Base-by-base conservation (phyloP, 2,113 vertebrate genomes). In the Xyliphius kryptos region DNA sequence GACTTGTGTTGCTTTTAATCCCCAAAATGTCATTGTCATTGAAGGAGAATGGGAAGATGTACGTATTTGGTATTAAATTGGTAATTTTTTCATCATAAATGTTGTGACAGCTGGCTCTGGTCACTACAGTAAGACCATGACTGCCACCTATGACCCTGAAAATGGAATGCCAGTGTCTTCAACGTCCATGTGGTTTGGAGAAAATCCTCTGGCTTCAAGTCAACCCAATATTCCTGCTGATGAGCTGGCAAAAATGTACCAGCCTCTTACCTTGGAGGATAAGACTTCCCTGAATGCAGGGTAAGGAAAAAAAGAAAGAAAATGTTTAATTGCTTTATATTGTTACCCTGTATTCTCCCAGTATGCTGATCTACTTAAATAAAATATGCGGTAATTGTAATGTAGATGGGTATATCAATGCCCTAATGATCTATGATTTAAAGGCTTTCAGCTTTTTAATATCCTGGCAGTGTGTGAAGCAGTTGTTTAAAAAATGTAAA, bases 111-210 rank as follows among this genome's bases (percentile, higher is more conserved):
- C 77, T 66, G 91, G 83, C 48, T 72, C 89, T 17, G 87, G 91
- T 14, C 84, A 91, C 47, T 95, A 94, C 60, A 97, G 93, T 72
- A 97, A 92, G 81, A 95, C 93, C 22, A 93, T 97, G 93, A 93
- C 87, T 6, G 92, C 93, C 5, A 76, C 63, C 13, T 98, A 95
- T 2, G 91, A 98, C 78, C 92, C 94, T 1, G 36, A 88, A 71
- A 97, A 82, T 1, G 94, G 96, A 26, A 90, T 88, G 1, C 94
- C 89, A 0, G 81, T 81, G 1, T 86, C 90, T 3, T 87, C 95
- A 64, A 94, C 94, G 1, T 81, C 90, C 32, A 82, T 92, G 0
- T 97, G 93, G 93, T 97, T 95, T 75, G 88, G 88, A 6, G 91
- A 95, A 41, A 91, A 89, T 56, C 89, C 87, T 48, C 66, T 89